phyloP scores from a whole-genome alignment of 2,888 invertebrate genomes.

The Odontothrips loti region DNA sequence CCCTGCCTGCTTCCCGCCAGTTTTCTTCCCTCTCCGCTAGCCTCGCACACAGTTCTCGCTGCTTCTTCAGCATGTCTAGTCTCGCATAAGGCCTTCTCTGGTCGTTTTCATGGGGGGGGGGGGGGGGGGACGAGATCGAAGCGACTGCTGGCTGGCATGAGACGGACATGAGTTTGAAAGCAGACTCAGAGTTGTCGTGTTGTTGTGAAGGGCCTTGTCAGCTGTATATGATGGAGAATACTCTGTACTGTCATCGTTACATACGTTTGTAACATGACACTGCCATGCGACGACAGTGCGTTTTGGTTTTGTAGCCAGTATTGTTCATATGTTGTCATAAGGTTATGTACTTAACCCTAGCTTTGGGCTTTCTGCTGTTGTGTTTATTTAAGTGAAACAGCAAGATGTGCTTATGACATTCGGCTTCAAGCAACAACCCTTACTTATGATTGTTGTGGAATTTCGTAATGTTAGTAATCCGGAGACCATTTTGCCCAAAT shows the following conservation, averaged over 20 bases:
- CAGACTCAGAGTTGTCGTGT: neutral
- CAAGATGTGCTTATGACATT: conserved; percentile 7
- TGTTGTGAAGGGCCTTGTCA: neutral
- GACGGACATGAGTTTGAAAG: conserved; percentile 4
- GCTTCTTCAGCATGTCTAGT: neutral
- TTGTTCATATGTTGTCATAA: neutral
- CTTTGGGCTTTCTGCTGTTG: neutral
- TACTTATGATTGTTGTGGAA: neutral
- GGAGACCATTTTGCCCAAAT: neutral
- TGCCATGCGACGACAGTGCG: neutral
- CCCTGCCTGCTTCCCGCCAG: too few relatives aligned
- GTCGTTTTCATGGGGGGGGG: neutral
- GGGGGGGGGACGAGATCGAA: neutral
- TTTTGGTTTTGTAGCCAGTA: too few relatives aligned
- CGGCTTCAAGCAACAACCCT: neutral
- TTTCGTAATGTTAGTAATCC: neutral
- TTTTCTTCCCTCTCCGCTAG: too few relatives aligned
- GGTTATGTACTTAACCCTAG: conserved; percentile 13
- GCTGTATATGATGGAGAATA: neutral
- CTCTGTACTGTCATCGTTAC: neutral
- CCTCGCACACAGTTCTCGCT: too few relatives aligned
- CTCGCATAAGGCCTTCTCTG: neutral
- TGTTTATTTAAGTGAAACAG: neutral
- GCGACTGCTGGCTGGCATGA: neutral
- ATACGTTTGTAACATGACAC: neutral